Evolutionary conservation across 1,140 invertebrate genomes (phyloP).

Genomic region (Vollenhovia emeryi): DNA sequence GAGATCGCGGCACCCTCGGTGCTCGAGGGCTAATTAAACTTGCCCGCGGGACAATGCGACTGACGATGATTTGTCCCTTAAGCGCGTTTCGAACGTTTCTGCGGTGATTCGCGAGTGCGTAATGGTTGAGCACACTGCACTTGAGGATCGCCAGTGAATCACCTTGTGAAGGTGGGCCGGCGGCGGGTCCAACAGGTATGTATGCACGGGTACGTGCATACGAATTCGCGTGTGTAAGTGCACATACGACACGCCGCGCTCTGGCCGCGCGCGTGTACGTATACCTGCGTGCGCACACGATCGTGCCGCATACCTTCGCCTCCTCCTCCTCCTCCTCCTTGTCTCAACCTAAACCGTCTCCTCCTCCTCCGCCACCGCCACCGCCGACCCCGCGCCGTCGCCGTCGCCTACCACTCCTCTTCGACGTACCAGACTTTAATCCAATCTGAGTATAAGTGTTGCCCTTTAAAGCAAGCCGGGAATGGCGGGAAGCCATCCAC

Average conservation of each 20-base stretch:
- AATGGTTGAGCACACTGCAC: conserved; percentile 72
- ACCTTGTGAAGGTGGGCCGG: conserved; percentile 80
- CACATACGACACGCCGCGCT: conserved; percentile 43
- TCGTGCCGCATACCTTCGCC: conserved; percentile 74
- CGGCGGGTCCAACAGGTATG: conserved; percentile 67
- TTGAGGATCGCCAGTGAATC: conserved; percentile 78
- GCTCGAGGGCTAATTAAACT: conserved; percentile 28
- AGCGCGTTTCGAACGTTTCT: conserved; percentile 60
- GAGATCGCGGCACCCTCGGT: background rate
- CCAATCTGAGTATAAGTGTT: conserved; percentile 78
- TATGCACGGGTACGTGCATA: conserved; percentile 58
- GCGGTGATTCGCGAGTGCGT: conserved; percentile 66
- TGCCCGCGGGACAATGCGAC: conserved; percentile 16
- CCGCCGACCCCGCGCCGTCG: conserved; percentile 22
- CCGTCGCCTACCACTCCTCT: conserved; percentile 64
- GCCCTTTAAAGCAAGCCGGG: conserved; percentile 76
- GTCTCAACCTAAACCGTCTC: conserved; percentile 75
- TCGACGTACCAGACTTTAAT: conserved; percentile 79
- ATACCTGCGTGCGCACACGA: conserved; percentile 27
- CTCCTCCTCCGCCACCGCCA: background rate
- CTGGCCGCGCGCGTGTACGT: conserved; percentile 27
- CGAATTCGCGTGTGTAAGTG: conserved; percentile 52
- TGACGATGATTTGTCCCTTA: conserved; percentile 10
- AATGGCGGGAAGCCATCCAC: conserved; percentile 60
- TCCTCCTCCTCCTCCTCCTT: conserved; percentile 68